A percentile compares a stretch with the other conserved stretches of the same genome.
These are phyloP conservation scores for Lepidothrix coronata DNA, from an alignment of 2,113 vertebrate species.

Conservation along the genomic window DNA sequence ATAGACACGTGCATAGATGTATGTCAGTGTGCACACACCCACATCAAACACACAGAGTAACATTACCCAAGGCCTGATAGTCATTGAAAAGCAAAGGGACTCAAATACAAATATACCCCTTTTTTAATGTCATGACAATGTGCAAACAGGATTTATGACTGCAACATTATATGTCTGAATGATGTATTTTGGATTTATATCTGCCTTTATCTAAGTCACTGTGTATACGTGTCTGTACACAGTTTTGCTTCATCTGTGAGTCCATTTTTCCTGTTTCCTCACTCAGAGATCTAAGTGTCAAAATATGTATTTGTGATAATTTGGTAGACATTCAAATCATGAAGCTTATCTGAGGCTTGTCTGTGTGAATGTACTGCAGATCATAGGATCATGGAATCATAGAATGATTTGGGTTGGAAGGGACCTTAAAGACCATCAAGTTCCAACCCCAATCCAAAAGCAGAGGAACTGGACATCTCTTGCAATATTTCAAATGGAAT, in stretches of 20 bases:
- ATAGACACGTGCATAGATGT: background rate
- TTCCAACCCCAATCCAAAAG: background rate
- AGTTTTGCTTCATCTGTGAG: background rate
- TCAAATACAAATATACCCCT: background rate
- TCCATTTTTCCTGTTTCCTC: background rate
- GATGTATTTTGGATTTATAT: background rate
- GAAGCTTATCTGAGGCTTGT: background rate
- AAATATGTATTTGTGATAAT: background rate
- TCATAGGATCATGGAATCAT: background rate
- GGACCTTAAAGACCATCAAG: background rate
- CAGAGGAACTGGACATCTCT: background rate
- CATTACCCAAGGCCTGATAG: background rate
- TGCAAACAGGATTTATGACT: background rate
- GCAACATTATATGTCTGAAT: background rate
- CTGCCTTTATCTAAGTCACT: background rate
- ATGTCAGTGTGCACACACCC: rapidly evolving
- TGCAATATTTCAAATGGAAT: background rate
- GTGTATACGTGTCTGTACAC: background rate
- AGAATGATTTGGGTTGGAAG: background rate
- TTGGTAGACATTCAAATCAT: background rate
- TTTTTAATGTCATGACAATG: background rate
- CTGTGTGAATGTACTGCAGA: background rate
- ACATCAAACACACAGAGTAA: background rate
- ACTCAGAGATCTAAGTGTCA: background rate
- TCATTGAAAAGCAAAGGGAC: background rate